Evolutionary conservation across 2,888 invertebrate genomes (phyloP).

Genomic region (Malthinus flaveolus): DNA sequence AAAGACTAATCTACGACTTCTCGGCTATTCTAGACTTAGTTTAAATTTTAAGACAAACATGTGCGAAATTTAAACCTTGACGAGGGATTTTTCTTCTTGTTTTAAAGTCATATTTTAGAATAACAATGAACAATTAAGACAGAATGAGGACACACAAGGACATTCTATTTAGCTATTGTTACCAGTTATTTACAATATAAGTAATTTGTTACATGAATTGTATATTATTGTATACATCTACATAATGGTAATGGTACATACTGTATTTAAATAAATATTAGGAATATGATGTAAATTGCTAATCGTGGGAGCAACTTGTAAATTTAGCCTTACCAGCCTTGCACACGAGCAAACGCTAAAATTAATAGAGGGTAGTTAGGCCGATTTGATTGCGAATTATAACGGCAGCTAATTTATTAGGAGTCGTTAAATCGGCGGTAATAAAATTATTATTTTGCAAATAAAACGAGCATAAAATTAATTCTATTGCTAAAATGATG

Average conservation of each 20-base stretch:
- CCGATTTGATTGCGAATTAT: too few relatives aligned
- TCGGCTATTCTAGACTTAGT: neutral
- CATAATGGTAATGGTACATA: constrained; percentile 1
- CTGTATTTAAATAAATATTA: constrained; percentile 2
- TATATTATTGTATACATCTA: constrained; percentile 3
- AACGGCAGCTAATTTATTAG: too few relatives aligned
- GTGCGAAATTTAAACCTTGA: neutral
- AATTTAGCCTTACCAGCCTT: too few relatives aligned
- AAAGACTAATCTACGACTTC: neutral
- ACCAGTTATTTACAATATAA: constrained; percentile 1
- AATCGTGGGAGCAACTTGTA: too few relatives aligned
- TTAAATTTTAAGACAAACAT: neutral
- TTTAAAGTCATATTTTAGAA: neutral
- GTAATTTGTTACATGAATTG: constrained; percentile 6
- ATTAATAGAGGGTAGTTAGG: too few relatives aligned
- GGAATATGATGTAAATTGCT: too few relatives aligned
- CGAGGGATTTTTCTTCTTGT: neutral
- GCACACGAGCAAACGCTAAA: too few relatives aligned
- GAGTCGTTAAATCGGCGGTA: too few relatives aligned
- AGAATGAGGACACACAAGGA: constrained; percentile 15
- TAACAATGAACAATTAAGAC: constrained; percentile 10
- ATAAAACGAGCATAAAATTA: too few relatives aligned
- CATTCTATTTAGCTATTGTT: constrained; percentile 13
- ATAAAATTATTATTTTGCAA: too few relatives aligned
- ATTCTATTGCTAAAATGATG: too few relatives aligned